These are phyloP conservation scores for Drosophila merina DNA, from an alignment of 2,888 invertebrate species.

Conservation along the genomic window DNA sequence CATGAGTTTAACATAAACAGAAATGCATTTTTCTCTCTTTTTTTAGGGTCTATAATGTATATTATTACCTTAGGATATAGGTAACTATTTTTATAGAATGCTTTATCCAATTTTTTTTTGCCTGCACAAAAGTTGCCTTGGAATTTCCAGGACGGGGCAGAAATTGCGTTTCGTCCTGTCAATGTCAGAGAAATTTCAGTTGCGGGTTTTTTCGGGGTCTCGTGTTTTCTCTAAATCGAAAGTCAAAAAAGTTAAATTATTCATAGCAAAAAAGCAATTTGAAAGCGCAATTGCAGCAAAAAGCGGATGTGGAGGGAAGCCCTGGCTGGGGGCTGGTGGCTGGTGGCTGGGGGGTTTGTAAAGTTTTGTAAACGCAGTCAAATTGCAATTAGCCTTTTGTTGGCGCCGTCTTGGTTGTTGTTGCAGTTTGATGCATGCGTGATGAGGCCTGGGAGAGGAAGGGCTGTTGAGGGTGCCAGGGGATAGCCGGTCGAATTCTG, in stretches of 20 bases:
- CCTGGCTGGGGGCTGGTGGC: too few species aligned
- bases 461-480: background rate
- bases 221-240: slow-evolving; percentile 71
- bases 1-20: background rate
- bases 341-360: background rate
- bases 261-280: slow-evolving; percentile 75
- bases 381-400: slow-evolving; percentile 79
- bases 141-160: slow-evolving; percentile 32
- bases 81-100: too few species aligned
- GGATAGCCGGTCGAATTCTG: background rate
- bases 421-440: slow-evolving; percentile 78
- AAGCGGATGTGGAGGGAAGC: background rate
- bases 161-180: slow-evolving; percentile 75
- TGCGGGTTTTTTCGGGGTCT: slow-evolving; percentile 44
- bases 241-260: slow-evolving; percentile 78
- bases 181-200: slow-evolving; percentile 70
- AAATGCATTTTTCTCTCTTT: background rate
- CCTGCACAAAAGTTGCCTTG: slow-evolving; percentile 28
- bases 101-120: background rate
- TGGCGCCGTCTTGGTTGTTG: slow-evolving; percentile 52
- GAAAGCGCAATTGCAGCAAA: slow-evolving; percentile 34
- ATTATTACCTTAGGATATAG: too few species aligned
- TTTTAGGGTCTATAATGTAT: background rate
- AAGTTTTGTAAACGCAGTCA: slow-evolving; percentile 73
- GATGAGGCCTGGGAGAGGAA: slow-evolving; percentile 28